Conservation (phyloP, 2,888 invertebrate genomes). For the Drosophila merina region DNA sequence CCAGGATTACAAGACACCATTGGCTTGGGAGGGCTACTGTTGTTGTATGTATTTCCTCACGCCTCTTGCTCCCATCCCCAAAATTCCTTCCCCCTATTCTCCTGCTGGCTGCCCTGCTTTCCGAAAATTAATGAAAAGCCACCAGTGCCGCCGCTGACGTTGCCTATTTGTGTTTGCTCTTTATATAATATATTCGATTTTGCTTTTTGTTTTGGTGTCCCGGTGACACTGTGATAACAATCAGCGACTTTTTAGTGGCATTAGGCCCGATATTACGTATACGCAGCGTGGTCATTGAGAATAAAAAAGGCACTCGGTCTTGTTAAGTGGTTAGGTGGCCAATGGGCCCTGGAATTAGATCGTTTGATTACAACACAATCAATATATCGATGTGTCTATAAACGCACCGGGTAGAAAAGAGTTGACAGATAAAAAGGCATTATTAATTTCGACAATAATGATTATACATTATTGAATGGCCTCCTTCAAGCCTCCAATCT, state of each 20-base stretch:
- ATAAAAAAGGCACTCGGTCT: constrained; percentile 33
- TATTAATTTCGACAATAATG: background rate
- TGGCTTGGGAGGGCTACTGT: constrained; percentile 43
- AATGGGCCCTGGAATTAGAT: constrained; percentile 14
- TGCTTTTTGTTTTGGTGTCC: constrained; percentile 30
- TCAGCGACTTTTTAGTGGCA: constrained; percentile 58
- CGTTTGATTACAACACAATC: constrained; percentile 24
- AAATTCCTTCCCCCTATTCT: background rate
- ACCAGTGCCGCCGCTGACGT: constrained; percentile 43
- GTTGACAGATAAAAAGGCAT: constrained; percentile 4
- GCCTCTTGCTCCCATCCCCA: constrained; percentile 6
- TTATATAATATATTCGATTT: constrained; percentile 45
- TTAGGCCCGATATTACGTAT: constrained; percentile 59
- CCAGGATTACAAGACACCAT: constrained; percentile 65
- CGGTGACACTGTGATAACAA: constrained; percentile 62
- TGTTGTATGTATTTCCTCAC: constrained; percentile 32
- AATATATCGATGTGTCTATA: constrained; percentile 31
- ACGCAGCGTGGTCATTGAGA: constrained; percentile 50
- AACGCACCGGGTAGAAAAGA: background rate
- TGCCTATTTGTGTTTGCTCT: constrained; percentile 62
- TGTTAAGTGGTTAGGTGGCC: constrained; percentile 14
- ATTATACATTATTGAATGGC: background rate
- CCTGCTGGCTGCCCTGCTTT: constrained; percentile 58
- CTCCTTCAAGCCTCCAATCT: background rate
- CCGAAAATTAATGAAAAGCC: constrained; percentile 77